Evolutionary conservation across 2,113 vertebrate genomes (phyloP).

Genomic region (Onychostruthus taczanowskii): DNA sequence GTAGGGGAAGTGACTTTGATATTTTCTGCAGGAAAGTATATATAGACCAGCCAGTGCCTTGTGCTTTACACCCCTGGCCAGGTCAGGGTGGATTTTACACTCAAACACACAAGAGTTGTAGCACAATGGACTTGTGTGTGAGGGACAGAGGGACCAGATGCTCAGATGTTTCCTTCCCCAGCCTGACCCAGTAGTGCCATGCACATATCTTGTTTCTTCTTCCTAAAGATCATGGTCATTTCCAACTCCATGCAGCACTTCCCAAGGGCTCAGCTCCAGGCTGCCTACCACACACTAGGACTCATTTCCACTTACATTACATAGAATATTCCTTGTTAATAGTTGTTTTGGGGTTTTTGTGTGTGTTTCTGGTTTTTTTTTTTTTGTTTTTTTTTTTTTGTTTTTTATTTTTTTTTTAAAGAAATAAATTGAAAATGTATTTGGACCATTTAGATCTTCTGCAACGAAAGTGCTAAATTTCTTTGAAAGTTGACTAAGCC

Average conservation of each 20-base stretch:
- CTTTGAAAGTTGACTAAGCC: not conserved
- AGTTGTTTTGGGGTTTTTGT: not conserved
- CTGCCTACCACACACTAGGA: not conserved
- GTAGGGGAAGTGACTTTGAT: not conserved
- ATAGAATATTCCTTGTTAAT: not conserved
- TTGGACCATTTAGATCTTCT: not conserved
- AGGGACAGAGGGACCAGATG: not conserved
- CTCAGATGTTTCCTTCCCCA: not conserved
- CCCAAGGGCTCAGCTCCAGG: not conserved
- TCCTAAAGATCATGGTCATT: not conserved
- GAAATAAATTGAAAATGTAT: not conserved
- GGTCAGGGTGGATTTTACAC: not conserved
- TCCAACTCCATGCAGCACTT: not conserved
- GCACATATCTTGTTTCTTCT: not conserved
- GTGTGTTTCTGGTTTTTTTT: too few species aligned
- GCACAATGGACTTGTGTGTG: not conserved
- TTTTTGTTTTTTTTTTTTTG: not conserved
- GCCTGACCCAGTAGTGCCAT: not conserved
- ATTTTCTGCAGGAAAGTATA: not conserved
- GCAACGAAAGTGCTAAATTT: not conserved
- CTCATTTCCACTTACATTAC: not conserved
- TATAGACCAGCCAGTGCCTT: not conserved
- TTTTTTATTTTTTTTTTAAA: not conserved
- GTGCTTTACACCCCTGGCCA: rapidly evolving
- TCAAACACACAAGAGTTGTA: not conserved